A percentile compares a stretch with the other conserved stretches of the same genome.
These are phyloP conservation scores for Drosophila sp. DNA, from an alignment of 1,140 invertebrate species.

Conservation along the genomic window DNA sequence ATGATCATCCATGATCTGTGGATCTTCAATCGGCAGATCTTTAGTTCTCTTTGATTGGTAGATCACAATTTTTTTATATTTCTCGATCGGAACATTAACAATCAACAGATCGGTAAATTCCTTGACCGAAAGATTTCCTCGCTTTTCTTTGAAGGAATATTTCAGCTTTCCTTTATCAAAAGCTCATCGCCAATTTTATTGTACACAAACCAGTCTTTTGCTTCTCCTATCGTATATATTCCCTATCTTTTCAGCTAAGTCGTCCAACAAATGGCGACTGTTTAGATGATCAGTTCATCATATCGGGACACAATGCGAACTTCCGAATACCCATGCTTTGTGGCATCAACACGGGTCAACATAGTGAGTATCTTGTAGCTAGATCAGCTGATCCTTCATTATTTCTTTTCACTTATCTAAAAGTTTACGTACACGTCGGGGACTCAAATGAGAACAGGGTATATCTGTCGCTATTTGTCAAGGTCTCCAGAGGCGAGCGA, in stretches of 20 bases:
- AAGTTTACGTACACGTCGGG: slow-evolving; percentile 90
- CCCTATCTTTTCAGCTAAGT: slow-evolving; percentile 85
- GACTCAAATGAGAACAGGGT: slow-evolving; percentile 86
- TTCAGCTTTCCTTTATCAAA: too few species aligned
- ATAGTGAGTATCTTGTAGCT: slow-evolving; percentile 86
- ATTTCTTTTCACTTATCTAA: neutral
- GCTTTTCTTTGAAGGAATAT: too few species aligned
- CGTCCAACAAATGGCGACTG: slow-evolving; percentile 89
- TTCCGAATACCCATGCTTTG: slow-evolving; percentile 89
- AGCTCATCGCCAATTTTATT: too few species aligned
- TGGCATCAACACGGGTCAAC: slow-evolving; percentile 90
- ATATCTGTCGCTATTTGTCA: slow-evolving; percentile 88
- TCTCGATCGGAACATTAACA: too few species aligned
- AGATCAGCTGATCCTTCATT: neutral
- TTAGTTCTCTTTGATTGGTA: neutral
- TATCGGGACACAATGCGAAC: slow-evolving; percentile 89
- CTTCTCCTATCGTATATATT: too few species aligned
- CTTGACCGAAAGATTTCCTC: too few species aligned
- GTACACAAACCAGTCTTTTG: too few species aligned
- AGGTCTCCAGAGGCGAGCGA: slow-evolving; percentile 85
- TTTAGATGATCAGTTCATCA: slow-evolving; percentile 88
- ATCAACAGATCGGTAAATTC: too few species aligned
- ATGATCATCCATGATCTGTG: too few species aligned
- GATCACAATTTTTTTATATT: too few species aligned
- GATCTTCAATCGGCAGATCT: neutral